These are phyloP conservation scores for Ochropleura leucogaster DNA, from an alignment of 2,888 invertebrate genomes.

Conservation along the genomic window DNA sequence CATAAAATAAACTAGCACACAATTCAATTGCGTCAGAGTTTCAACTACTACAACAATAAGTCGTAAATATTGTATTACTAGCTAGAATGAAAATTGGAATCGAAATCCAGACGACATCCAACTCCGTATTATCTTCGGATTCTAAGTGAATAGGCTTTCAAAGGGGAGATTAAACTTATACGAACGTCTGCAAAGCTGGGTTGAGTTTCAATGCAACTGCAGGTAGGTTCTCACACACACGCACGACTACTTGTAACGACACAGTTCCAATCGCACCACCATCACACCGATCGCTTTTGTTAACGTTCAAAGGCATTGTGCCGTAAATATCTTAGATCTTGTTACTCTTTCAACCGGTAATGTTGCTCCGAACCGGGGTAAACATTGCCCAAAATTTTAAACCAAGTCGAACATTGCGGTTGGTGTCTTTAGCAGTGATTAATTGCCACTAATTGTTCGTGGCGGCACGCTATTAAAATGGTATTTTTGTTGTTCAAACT, in stretches of 20 bases:
- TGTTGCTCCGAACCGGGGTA: constrained; percentile 29
- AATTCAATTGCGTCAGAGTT: constrained; percentile 4
- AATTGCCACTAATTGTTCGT: constrained; percentile 55
- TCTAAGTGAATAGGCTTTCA: constrained; percentile 66
- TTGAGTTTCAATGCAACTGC: constrained; percentile 57
- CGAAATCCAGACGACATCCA: constrained; percentile 30
- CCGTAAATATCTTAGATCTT: constrained; percentile 52
- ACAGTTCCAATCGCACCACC: constrained; percentile 46
- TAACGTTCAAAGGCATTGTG: constrained; percentile 46
- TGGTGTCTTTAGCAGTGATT: constrained; percentile 57
- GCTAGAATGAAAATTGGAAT: constrained; percentile 40
- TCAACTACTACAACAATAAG: not conserved
- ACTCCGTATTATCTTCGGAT: constrained; percentile 49
- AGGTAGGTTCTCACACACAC: constrained; percentile 12
- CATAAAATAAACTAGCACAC: not conserved
- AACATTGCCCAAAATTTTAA: constrained; percentile 39
- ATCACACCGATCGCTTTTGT: constrained; percentile 48
- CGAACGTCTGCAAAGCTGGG: constrained; percentile 42
- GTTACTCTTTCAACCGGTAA: constrained; percentile 31
- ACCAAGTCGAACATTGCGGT: constrained; percentile 29
- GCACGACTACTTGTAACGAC: constrained; percentile 20
- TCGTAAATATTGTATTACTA: not conserved
- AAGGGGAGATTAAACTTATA: constrained; percentile 61
- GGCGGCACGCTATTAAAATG: constrained; percentile 52
- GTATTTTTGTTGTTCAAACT: constrained; percentile 51